Evolutionary conservation across 2,797 vertebrate species (phyloP).

Genomic region (Ammospiza maritima): DNA sequence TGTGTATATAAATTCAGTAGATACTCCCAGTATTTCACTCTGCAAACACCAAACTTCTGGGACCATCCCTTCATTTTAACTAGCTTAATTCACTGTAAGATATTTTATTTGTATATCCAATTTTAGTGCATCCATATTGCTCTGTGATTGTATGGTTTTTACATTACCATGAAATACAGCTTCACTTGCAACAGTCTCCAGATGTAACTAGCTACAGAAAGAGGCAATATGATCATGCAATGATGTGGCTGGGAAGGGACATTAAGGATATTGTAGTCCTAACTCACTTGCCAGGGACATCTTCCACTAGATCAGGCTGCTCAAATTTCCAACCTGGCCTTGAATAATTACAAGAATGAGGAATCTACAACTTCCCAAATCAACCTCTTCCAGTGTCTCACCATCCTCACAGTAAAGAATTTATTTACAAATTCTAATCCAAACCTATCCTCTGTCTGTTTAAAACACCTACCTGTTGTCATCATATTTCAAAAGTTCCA

Average conservation of each 20-base stretch:
- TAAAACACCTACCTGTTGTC: not conserved
- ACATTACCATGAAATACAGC: not conserved
- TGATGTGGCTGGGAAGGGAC: not conserved
- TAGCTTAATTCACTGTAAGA: not conserved
- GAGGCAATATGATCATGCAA: not conserved
- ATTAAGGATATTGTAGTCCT: not conserved
- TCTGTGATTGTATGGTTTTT: not conserved
- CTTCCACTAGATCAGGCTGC: not conserved
- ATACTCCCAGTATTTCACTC: not conserved
- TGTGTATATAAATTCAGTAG: not conserved
- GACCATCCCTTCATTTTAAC: not conserved
- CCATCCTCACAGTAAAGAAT: not conserved
- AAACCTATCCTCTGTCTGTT: not conserved
- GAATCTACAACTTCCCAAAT: not conserved
- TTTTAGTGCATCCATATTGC: not conserved
- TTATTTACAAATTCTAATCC: not conserved
- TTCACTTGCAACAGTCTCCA: not conserved
- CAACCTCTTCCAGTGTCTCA: not conserved
- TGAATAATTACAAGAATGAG: not conserved
- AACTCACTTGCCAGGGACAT: not conserved
- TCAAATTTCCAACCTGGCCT: not conserved
- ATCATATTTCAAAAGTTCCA: too few relatives aligned
- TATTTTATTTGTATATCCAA: not conserved
- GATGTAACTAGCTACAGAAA: conserved; percentile 14
- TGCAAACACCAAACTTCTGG: not conserved